phyloP scores from a whole-genome alignment of 2,113 vertebrate genomes.

The Strix uralensis region DNA sequence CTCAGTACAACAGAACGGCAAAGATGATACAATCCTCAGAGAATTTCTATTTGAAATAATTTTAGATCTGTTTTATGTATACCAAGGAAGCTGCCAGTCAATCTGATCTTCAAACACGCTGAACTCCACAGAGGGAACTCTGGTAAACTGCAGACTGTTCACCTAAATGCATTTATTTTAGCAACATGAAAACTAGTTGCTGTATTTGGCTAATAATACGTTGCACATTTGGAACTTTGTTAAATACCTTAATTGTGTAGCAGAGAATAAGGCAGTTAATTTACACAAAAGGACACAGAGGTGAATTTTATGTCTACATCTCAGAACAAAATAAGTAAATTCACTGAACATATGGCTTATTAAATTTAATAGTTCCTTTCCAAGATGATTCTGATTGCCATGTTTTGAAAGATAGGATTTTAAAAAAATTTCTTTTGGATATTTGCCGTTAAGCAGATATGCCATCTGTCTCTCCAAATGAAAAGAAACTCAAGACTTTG shows the following conservation, averaged over 20 bases:
- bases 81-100: slow-evolving; percentile 72
- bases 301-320: slow-evolving; percentile 65
- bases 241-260: slow-evolving; percentile 68
- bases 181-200: slow-evolving; percentile 26
- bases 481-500: slow-evolving; percentile 74
- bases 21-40: slow-evolving; percentile 56
- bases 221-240: slow-evolving; percentile 55
- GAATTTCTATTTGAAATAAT: slow-evolving; percentile 71
- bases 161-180: slow-evolving; percentile 65
- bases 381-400: slow-evolving; percentile 78
- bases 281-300: slow-evolving; percentile 48
- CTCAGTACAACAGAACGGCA: slow-evolving; percentile 56
- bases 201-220: slow-evolving; percentile 48
- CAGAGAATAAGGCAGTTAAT: slow-evolving; percentile 58
- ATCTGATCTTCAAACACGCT: slow-evolving; percentile 71
- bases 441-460: slow-evolving; percentile 78
- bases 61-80: slow-evolving; percentile 72
- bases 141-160: slow-evolving; percentile 65
- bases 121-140: slow-evolving; percentile 60
- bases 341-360: slow-evolving; percentile 82
- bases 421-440: slow-evolving; percentile 71
- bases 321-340: slow-evolving; percentile 72
- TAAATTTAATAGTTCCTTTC: slow-evolving; percentile 78
- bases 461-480: slow-evolving; percentile 77
- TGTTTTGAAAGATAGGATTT: slow-evolving; percentile 79